A percentile compares a stretch with the other conserved stretches of the same genome.
Conservation (phyloP, 1,140 invertebrate species). For the Leucophenga varia region DNA sequence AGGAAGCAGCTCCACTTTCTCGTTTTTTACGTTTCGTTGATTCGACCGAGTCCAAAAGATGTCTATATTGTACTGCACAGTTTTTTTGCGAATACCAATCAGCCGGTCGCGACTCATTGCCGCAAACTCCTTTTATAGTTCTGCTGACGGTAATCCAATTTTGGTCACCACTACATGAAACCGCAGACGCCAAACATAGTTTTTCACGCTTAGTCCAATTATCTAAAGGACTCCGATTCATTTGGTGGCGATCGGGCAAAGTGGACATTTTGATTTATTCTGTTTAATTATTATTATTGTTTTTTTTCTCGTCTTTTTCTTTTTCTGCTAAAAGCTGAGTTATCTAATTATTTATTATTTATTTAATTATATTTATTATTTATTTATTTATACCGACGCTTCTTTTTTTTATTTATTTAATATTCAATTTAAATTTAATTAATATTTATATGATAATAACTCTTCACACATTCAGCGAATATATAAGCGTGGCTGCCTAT, state of each 20-base stretch:
- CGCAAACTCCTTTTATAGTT: conserved; percentile 70
- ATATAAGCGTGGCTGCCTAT: too few relatives aligned
- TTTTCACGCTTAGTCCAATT: conserved; percentile 84
- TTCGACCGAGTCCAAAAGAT: conserved; percentile 80
- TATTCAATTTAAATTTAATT: too few relatives aligned
- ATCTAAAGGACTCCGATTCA: conserved; percentile 74
- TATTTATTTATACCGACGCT: too few relatives aligned
- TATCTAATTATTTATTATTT: too few relatives aligned
- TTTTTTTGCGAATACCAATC: conserved; percentile 92
- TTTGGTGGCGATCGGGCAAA: conserved; percentile 63
- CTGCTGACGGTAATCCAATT: conserved; percentile 92
- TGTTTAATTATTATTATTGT: too few relatives aligned
- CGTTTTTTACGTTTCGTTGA: conserved; percentile 85
- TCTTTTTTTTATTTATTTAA: too few relatives aligned
- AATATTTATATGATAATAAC: too few relatives aligned
- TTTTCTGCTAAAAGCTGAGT: neutral
- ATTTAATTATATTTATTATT: too few relatives aligned
- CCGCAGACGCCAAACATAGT: conserved; percentile 82
- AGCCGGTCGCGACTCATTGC: conserved; percentile 68
- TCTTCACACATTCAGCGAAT: too few relatives aligned
- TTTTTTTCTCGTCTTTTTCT: neutral
- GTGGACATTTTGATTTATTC: conserved; percentile 61
- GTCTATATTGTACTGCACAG: conserved; percentile 86
- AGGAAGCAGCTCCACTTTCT: conserved; percentile 58
- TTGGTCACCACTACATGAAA: conserved; percentile 85